Percentiles rank a stretch among this genome's conserved stretches.
Evolutionary conservation across 1,140 invertebrate genomes (phyloP).

Genomic region (Drosophila burlai): DNA sequence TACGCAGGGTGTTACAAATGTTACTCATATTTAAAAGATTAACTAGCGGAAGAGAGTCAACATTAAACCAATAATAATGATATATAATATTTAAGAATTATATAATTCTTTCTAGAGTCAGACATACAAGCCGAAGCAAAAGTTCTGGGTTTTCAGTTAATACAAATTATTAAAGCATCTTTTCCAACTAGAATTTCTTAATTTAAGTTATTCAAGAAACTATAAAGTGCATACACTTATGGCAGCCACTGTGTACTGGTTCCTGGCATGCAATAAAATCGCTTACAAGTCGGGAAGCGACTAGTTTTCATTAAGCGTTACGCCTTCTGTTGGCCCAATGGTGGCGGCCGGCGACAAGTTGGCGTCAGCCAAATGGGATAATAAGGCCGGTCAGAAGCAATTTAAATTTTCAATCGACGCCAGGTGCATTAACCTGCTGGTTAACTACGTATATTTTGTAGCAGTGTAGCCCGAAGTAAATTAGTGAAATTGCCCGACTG

Average conservation of each 20-base stretch:
- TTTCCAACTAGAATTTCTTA: too few species aligned
- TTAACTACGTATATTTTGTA: background rate
- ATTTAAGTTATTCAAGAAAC: background rate
- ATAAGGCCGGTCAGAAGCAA: slow-evolving; percentile 48
- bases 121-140: background rate
- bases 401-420: slow-evolving; percentile 23
- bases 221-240: background rate
- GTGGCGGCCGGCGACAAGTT: slow-evolving; percentile 67
- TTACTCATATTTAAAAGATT: too few species aligned
- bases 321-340: slow-evolving; percentile 41
- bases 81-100: background rate
- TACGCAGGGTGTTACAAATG: slow-evolving; percentile 6
- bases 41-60: too few species aligned
- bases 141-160: background rate
- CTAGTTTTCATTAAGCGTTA: slow-evolving; percentile 57
- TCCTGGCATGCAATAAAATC: slow-evolving; percentile 27
- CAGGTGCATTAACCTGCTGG: slow-evolving; percentile 47
- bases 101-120: background rate
- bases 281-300: slow-evolving; percentile 42
- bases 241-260: slow-evolving; percentile 7
- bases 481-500: slow-evolving; percentile 5
- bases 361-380: slow-evolving; percentile 73
- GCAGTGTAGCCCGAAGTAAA: slow-evolving; percentile 7
- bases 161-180: background rate
- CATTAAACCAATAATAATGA: background rate